Conservation (phyloP, 2,888 invertebrate genomes). For the Tenthredo mesomela region DNA sequence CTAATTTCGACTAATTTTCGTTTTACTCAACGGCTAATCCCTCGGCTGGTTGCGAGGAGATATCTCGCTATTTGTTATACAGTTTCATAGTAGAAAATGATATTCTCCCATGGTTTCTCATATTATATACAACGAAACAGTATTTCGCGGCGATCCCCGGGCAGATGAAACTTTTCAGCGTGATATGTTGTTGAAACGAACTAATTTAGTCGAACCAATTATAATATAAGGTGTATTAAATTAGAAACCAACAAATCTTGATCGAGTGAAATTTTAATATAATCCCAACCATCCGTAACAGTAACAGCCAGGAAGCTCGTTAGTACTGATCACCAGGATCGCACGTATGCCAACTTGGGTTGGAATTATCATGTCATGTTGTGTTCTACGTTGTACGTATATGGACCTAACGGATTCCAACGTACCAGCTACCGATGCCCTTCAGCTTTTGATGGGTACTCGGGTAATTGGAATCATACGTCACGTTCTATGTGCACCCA, state of each 20-base stretch:
- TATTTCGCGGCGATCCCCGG: background rate
- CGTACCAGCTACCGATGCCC: background rate
- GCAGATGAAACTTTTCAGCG: background rate
- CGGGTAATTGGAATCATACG: conserved; percentile 24
- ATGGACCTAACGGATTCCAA: background rate
- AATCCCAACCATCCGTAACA: conserved; percentile 15
- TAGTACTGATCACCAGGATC: background rate
- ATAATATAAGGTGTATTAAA: background rate
- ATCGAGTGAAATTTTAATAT: background rate
- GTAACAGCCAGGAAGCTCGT: conserved; percentile 12
- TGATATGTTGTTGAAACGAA: background rate
- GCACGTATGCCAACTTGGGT: background rate
- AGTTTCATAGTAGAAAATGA: background rate
- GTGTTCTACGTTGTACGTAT: background rate
- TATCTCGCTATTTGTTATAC: background rate
- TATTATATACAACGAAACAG: too few species aligned
- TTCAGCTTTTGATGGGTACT: conserved; percentile 13
- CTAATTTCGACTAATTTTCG: conserved; percentile 31
- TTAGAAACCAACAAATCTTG: background rate
- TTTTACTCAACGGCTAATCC: conserved; percentile 44
- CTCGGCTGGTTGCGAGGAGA: background rate
- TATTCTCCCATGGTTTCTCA: background rate
- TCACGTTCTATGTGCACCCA: background rate
- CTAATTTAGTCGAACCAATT: background rate
- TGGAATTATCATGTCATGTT: conserved; percentile 4